Base-by-base conservation (phyloP, 2,113 vertebrate species). In the Hirundichthys speculiger region DNA sequence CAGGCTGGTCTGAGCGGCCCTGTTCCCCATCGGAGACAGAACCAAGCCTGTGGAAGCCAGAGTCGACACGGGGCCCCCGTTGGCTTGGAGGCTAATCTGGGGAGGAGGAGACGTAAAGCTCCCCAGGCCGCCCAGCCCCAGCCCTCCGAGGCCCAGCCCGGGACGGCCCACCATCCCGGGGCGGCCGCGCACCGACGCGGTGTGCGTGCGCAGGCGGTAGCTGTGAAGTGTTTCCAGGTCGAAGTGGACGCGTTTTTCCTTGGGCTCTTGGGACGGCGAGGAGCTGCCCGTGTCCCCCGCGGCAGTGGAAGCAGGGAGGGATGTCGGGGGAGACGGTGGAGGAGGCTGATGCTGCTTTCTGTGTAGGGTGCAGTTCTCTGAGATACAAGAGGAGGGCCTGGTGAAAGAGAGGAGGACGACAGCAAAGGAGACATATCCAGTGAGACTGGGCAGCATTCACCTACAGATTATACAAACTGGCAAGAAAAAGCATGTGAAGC, bases 141-240 rank as follows among this genome's bases (percentile, higher is more conserved):
- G 56, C 3, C 91, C 92, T 14, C 90, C 87, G 1, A 93, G 59
- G 12, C 89, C 90, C 1, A 92, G 82, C 0, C 90, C 86, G 1
- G 88, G 83, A 0, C 87, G 89, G 9, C 89, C 87, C 1, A 89
- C 89, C 75, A 38, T 90, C 3, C 89, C 88, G 3, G 63, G 85
- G 59, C 85, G 9, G 7, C 69, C 82, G 7, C 88, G 77, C 66
- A 86, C 87, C 0, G 88, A 88, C 21, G 85, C 83, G 3, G 89
- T 88, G 78, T 91, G 90, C 2, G 91, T 89, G 64, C 84, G 88
- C 39, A 93, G 90, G 39, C 90, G 87, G 79, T 90, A 91, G 80
- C 86, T 91, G 85, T 92, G 91, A 16, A 93, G 90, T 0, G 90
- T 92, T 38, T 95, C 93, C 50, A 93, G 88, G 69, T 93, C 90